Base-by-base conservation (phyloP, 2,888 invertebrate species). In the Drosophila quinaria region DNA sequence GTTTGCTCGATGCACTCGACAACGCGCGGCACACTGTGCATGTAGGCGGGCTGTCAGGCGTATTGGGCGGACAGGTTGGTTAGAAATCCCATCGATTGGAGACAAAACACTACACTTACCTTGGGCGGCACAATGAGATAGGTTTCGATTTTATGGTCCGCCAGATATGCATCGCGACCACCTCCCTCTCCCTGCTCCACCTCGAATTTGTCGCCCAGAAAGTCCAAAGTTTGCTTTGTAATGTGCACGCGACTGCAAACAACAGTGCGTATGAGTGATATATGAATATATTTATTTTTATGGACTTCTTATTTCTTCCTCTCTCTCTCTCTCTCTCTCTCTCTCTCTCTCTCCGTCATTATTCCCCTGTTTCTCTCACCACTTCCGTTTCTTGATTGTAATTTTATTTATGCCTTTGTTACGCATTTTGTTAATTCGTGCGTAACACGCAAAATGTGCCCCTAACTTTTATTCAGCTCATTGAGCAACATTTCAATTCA, bases 71-170 rank as follows among this genome's bases (percentile, higher is more conserved):
- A 44, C 17, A 25, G 19, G 6, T 33, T 10, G 39, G 10, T 55
- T 9, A 10, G 19, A 46, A 33, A 31, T 39, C 22, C 19, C 9
- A 33, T 11, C n/a, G 10, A 5, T 13, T 17, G n/a, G 1, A n/a
- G 22, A 10, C 17, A 10, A 17, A 25, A 8, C 13, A 15, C 15
- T 9, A 9, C 8, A 79, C 93, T 93, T 93, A 97, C 97, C 94
- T 95, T 95, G 1, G 97, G 96, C 35, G 97, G 97, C 58, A 97
- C 93, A 80, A 98, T 97, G 55, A 98, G 95, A 92, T 95, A 98
- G 0, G 97, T 97, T 91, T 97, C 97, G 64, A 97, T 95, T 93
- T 97, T 97, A 91, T 97, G 97, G 89, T 97, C 97, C 6, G 97
- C 96, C 61, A 98, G 93, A 92, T 97, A 97, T 4, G 95, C 94